A percentile compares a stretch with the other conserved stretches of the same genome.
These are phyloP conservation scores for Oriolus oriolus DNA, from an alignment of 2,113 vertebrate species.

Conservation along the genomic window DNA sequence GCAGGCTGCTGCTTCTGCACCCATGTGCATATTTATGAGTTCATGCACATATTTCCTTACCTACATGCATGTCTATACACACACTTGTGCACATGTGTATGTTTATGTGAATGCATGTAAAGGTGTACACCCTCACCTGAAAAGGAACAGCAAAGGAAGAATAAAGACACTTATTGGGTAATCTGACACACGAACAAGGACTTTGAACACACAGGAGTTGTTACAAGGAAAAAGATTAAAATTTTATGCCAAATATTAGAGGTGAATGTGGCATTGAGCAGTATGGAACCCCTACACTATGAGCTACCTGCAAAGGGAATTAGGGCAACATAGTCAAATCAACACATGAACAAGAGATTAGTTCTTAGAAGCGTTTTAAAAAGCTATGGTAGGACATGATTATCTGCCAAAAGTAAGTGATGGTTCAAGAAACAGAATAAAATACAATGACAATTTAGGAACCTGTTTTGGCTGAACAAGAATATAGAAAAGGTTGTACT, in stretches of 20 bases:
- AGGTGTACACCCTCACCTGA: background rate
- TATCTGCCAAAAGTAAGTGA: background rate
- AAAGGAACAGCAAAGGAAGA: background rate
- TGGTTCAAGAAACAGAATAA: background rate
- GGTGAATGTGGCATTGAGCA: background rate
- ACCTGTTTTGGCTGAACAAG: background rate
- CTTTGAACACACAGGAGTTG: background rate
- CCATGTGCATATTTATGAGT: background rate
- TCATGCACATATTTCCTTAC: accelerated
- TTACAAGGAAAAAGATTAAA: background rate
- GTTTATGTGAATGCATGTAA: background rate
- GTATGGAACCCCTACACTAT: background rate
- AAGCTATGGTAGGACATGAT: background rate
- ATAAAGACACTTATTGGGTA: background rate
- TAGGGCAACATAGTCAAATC: background rate
- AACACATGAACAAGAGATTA: background rate
- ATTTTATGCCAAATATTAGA: background rate
- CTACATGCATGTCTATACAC: background rate
- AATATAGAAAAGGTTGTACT: background rate
- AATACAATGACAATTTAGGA: background rate
- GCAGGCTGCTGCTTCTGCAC: no score
- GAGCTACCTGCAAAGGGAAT: background rate
- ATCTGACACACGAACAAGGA: background rate
- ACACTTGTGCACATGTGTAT: background rate
- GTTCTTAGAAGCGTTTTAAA: background rate